A percentile compares a stretch with the other conserved stretches of the same genome.
Evolutionary conservation across 2,888 invertebrate genomes (phyloP).

Genomic region (Isoperla grammatica): DNA sequence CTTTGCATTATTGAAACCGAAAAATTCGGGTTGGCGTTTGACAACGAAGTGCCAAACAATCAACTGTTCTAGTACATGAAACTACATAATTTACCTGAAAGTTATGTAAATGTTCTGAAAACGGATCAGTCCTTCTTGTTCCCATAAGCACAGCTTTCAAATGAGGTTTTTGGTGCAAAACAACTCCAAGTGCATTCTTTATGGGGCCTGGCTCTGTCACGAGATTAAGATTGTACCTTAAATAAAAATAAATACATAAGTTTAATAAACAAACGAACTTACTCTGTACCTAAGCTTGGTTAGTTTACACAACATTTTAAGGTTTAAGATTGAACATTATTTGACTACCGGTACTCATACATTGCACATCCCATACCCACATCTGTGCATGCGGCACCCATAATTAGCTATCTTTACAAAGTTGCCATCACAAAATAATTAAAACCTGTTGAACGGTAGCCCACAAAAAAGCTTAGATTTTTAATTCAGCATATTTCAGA

Average conservation of each 20-base stretch:
- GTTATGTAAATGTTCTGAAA: slow-evolving; percentile 57
- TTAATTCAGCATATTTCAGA: too few species aligned
- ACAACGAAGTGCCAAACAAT: slow-evolving; percentile 11
- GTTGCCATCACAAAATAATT: too few species aligned
- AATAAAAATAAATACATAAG: slow-evolving; percentile 22
- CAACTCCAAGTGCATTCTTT: slow-evolving; percentile 59
- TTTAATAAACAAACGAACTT: too few species aligned
- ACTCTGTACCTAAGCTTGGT: too few species aligned
- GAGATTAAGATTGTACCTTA: slow-evolving; percentile 65
- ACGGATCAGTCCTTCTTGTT: slow-evolving; percentile 81
- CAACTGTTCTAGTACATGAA: slow-evolving; percentile 14
- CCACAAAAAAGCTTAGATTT: too few species aligned
- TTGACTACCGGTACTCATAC: too few species aligned
- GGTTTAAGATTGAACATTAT: slow-evolving; percentile 5
- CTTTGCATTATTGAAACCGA: too few species aligned
- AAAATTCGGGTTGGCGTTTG: too few species aligned
- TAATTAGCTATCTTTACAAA: too few species aligned
- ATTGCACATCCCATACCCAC: too few species aligned
- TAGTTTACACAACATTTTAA: slow-evolving; percentile 14
- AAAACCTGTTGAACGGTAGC: too few species aligned
- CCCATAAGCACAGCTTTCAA: slow-evolving; percentile 90
- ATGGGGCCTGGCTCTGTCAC: slow-evolving; percentile 63
- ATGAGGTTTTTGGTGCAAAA: slow-evolving; percentile 53
- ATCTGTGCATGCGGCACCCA: too few species aligned
- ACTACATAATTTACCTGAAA: slow-evolving; percentile 58